Evolutionary conservation across 2,113 vertebrate genomes (phyloP), one percentile per base, ranked within the genome.

Genomic region (Stigmatopora argus): DNA sequence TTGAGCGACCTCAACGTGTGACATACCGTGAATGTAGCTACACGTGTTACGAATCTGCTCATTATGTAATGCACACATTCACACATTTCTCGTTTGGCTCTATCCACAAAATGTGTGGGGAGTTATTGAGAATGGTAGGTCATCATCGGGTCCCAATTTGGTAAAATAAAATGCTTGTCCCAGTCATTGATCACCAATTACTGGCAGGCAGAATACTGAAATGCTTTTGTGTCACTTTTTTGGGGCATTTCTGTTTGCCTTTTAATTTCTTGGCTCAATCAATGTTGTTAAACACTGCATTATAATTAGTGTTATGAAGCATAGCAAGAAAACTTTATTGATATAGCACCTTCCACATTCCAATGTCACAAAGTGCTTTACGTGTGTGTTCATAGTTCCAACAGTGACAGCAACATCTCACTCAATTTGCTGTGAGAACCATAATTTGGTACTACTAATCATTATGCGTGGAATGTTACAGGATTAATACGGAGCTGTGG

Each of bases 391-490:
- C 78, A 46, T 69, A 72, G 64, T 52, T 48, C 1, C 9, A 11
- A 62, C 73, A 66, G 61, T 41, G 62, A 78, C 73, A 75, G 64
- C 78, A 85, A 77, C 83, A 87, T 82, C 79, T 88, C 75, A 74
- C 83, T 78, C 47, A 71, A 49, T 62, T 78, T 70, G 70, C 60
- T 14, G 65, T 55, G 59, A 47, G 67, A 69, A 74, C 66, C 46
- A 0, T 79, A 75, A 77, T 85, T 81, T 85, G 73, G 71, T 68
- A 60, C 72, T 77, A 86, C 88, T 85, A 74, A 64, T 69, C 53
- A 55, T 31, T 31, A 31, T 52, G 71, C 79, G 74, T 77, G 79
- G 75, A 85, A 85, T 78, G 80, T 77, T 79, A 76, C 79, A 72
- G 79, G 78, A 82, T 78, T 82, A 70, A 74, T 61, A 41, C 61